These are phyloP conservation scores for Plecturocebus donacophilus DNA, from an alignment of 2,113 vertebrate genomes.

Conservation along the genomic window DNA sequence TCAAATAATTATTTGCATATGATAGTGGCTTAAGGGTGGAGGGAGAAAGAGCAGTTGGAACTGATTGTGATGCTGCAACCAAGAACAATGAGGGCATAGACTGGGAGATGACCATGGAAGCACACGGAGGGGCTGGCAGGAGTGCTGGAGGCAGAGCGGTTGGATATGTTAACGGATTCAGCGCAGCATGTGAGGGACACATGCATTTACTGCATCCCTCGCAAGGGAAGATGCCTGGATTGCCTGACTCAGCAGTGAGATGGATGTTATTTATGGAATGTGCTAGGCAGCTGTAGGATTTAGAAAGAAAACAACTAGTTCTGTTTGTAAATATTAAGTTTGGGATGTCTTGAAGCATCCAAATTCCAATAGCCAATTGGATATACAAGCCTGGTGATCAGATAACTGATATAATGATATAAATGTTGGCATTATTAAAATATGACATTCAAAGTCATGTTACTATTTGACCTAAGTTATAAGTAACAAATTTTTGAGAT, in stretches of 20 bases:
- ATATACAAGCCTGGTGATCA: background rate
- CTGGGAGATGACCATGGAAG: accelerated
- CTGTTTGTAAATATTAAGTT: background rate
- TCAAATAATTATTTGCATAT: background rate
- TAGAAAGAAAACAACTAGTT: background rate
- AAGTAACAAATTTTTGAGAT: background rate
- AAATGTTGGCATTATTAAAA: background rate
- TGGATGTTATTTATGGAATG: background rate
- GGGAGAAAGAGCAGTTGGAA: accelerated
- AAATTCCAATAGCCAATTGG: background rate
- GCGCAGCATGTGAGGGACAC: accelerated
- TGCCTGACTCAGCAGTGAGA: background rate
- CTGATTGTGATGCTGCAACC: accelerated
- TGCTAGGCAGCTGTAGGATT: accelerated
- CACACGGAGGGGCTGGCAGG: accelerated
- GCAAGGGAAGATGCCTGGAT: background rate
- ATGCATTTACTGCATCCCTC: background rate
- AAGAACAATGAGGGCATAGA: accelerated
- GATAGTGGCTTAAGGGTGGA: accelerated
- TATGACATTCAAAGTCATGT: background rate
- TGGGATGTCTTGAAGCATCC: background rate
- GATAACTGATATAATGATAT: background rate
- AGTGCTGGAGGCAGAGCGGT: background rate
- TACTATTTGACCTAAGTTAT: background rate
- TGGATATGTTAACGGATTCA: accelerated